Evolutionary conservation across 2,888 invertebrate genomes (phyloP), one percentile per base, ranked within the genome.

Genomic region (Cordilura impudica): DNA sequence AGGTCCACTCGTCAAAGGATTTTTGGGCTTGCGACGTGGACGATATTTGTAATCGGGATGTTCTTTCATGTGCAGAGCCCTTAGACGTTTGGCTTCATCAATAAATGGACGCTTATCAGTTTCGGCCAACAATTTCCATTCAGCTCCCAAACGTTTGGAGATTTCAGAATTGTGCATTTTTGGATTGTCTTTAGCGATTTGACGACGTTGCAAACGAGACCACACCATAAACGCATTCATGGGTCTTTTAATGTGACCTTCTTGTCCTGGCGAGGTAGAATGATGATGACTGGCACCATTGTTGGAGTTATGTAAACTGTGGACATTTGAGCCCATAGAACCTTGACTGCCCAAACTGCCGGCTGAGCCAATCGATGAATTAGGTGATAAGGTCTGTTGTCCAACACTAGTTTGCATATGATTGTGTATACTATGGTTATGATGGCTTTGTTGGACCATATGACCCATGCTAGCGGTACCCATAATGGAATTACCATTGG

Each of bases 151-250:
- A 12, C 96, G 92, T 88, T 98, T 98, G 19, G 96, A 96, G 81
- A 98, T 98, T 88, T 96, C 95, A 0, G 95, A 95, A 85, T 96
- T 96, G 89, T 96, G 96, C 96, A 96, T 95, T 89, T 95, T 98
- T 84, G 98, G 98, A 88, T 98, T 97, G 84, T 98, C 97, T 90
- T 96, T 93, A 1, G 98, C 97, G 86, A 98, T 98, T 90, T 97
- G 96, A 67, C 97, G 93, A 14, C 98, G 91, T 89, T 98, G 97
- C 45, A 97, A 94, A 47, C 97, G 91, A 4, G 97, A 97, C 98
- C 98, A 98, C 10, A 90, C 98, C 97, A 98, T 98, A 91, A 98
- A 98, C 0, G 98, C 98, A 91, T 98, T 98, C 98, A 98, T 98
- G 2, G 98, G 98, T 18, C 98, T 92, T 90, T 98, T 98, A 87